A percentile compares a stretch with the other conserved stretches of the same genome.
phyloP scores from a whole-genome alignment of 2,113 vertebrate genomes.

The Pedionomus torquatus region DNA sequence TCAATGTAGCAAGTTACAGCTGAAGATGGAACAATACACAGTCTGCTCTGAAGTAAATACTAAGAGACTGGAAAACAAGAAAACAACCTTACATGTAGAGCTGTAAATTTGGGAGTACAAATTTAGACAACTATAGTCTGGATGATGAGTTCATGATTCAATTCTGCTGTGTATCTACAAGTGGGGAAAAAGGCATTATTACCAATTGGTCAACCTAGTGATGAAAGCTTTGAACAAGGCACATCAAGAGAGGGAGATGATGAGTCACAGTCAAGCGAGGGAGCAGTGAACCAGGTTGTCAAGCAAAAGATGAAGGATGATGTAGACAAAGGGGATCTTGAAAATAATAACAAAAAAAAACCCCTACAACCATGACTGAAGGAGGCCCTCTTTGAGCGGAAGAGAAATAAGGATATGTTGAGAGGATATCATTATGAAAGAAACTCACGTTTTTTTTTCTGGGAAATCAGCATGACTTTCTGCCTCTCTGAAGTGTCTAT shows the following conservation, averaged over 20 bases:
- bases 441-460: background rate
- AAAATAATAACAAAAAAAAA: background rate
- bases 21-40: background rate
- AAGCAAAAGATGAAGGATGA: background rate
- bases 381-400: accelerated
- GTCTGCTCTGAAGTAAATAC: background rate
- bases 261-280: background rate
- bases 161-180: background rate
- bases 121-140: background rate
- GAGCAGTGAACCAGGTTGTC: background rate
- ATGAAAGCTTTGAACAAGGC: background rate
- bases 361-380: background rate
- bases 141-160: background rate
- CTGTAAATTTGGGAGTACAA: background rate
- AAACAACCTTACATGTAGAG: background rate
- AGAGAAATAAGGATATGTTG: background rate
- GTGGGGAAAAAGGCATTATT: background rate
- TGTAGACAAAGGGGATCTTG: background rate
- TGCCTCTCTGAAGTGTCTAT: background rate
- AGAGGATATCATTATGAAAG: background rate
- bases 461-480: background rate
- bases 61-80: background rate
- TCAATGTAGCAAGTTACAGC: background rate
- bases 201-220: background rate
- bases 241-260: background rate